Evolutionary conservation across 2,797 vertebrate genomes (phyloP), one percentile per base, ranked within the genome.

Genomic region (Enteromius treurensis): DNA sequence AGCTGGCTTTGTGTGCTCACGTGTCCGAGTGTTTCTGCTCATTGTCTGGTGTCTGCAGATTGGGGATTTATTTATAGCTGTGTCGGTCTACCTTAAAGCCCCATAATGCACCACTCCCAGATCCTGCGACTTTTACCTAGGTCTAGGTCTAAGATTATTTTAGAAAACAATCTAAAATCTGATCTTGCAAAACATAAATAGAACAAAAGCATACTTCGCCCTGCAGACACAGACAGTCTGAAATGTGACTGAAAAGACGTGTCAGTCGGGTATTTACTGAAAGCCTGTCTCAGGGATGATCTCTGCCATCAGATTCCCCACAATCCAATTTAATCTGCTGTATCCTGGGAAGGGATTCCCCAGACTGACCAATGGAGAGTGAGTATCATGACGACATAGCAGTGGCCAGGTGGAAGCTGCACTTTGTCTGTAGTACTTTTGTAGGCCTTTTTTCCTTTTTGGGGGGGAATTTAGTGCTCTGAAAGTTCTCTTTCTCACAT

Each of bases 261-360:
- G 64, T 77, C 32, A 64, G 40, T 65, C 71, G 8, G 77, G 75
- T 75, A 58, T 21, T 82, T 77, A 77, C 55, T 45, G 80, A 89
- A 80, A 85, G 87, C 53, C 49, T 80, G 65, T 83, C 80, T 86
- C 62, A 80, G 21, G 85, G 86, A 83, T 90, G 90, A 89, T 90
- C 89, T 88, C 67, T 55, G 68, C 88, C 88, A 84, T 83, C 80
- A 89, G 90, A 90, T 91, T 88, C 87, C 89, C 79, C 82, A 77
- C 87, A 86, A 89, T 92, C 91, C 91, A 91, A 90, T 93, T 93
- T 89, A 92, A 90, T 92, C 93, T 87, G 86, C 86, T 80, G 89
- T 68, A 40, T 65, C 75, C 74, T 88, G 10, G 62, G 81, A 88
- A 91, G 87, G 87, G 86, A 86, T 71, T 67, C 79, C 87, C 85